Evolutionary conservation across 2,888 invertebrate species (phyloP), one percentile per base, ranked within the genome.

Genomic region (Ethmia dodecea): DNA sequence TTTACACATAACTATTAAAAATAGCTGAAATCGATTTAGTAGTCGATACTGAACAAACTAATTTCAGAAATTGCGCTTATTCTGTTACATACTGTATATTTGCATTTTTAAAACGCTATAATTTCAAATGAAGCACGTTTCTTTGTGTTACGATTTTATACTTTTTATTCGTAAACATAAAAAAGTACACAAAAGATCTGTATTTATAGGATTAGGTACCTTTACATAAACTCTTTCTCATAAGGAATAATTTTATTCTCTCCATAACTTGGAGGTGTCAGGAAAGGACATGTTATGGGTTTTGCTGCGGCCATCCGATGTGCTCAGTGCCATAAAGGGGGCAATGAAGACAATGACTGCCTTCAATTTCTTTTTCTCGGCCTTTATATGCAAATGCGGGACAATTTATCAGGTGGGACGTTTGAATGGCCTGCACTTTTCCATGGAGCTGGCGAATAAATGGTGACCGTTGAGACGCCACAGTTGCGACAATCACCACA

Each of bases 351-450:
- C 62, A 63, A 71, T 64, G 61, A 69, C 52, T 49, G 47, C 46
- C 49, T 61, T 64, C 52, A 60, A 63, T 66, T 69, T 64, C 57
- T 62, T 71, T 69, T 63, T 51, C 49, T 42, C 40, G 43, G 57
- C 71, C 70, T 78, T 75, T 77, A 77, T 73, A 79, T 79, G 78
- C 73, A 75, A 77, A 80, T 78, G 52, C 56, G 43, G 56, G 49
- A 57, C 71, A 81, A 80, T 81, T 81, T 81, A 81, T 80, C 80
- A 80, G 65, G 47, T 50, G 45, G 42, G 80, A 80, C 81, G 59
- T 72, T 66, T 81, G 71, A 81, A 81, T 81, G 66, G 75, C 58
- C 53, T 48, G 44, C 45, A 51, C 65, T 57, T 67, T 66, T 67
- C 59, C 61, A 55, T 60, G 56, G 60, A 55, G 49, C 46, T 48